Evolutionary conservation across 2,113 vertebrate genomes (phyloP).

Genomic region (Hyperopisus bebe): DNA sequence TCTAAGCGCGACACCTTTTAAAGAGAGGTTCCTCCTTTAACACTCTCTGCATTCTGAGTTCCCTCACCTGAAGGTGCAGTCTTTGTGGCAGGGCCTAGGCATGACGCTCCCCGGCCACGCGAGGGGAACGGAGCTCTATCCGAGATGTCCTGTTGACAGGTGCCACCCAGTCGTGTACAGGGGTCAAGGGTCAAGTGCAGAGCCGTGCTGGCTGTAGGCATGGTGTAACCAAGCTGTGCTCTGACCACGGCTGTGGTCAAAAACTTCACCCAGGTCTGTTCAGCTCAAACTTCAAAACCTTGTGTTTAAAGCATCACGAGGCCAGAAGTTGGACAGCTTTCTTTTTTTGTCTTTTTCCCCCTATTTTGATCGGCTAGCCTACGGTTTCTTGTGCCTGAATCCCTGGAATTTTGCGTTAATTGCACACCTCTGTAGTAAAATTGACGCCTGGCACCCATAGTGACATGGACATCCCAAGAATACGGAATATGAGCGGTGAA

Average conservation of each 20-base stretch:
- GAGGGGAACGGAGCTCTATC: conserved; percentile 98
- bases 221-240: conserved; percentile 79
- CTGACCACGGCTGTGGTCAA: conserved; percentile 63
- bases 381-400: conserved; percentile 56
- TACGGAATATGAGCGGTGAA: conserved; percentile 57
- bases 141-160: conserved; percentile 86
- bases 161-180: conserved; percentile 99
- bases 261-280: conserved; percentile 85
- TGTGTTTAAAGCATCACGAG: conserved; percentile 76
- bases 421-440: conserved; percentile 75
- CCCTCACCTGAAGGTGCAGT: conserved; percentile 99
- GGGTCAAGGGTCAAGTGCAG: conserved; percentile 85
- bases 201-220: conserved; percentile 97
- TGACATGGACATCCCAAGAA: conserved; percentile 71
- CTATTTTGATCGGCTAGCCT: conserved; percentile 35
- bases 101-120: conserved; percentile 99
- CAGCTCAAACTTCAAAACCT: conserved; percentile 68
- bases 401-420: conserved; percentile 81
- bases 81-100: conserved; percentile 99
- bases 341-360: conserved; percentile 44
- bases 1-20: conserved; percentile 57
- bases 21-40: conserved; percentile 99
- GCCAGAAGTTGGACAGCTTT: conserved; percentile 59
- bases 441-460: conserved; percentile 94
- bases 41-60: conserved; percentile 95